Conservation (phyloP, 30 jellyfish, hydroid and myxozoan species). For the Hydractinia echinata region DNA sequence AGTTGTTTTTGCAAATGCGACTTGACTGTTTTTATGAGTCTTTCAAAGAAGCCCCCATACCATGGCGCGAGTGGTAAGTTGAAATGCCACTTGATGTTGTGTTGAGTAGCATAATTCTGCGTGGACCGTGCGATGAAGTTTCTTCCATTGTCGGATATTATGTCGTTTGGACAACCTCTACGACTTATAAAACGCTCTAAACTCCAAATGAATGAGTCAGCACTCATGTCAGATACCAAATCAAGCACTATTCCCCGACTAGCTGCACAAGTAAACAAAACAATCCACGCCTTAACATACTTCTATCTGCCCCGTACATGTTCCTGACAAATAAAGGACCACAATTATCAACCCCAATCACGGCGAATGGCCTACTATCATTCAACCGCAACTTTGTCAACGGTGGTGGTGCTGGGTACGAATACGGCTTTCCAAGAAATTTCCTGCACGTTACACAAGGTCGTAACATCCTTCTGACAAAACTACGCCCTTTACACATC, state of each 20-base stretch:
- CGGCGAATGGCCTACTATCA: neutral
- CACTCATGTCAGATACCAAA: neutral
- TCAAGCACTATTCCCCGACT: neutral
- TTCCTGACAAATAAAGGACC: neutral
- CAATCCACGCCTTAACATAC: neutral
- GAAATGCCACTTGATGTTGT: neutral
- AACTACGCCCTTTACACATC: neutral
- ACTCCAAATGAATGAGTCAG: neutral
- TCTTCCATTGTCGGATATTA: constrained; percentile 24
- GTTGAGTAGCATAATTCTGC: neutral
- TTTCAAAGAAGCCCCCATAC: constrained; percentile 2
- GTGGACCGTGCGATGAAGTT: constrained; percentile 6
- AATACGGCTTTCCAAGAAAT: neutral
- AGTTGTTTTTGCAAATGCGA: neutral
- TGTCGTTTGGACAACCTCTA: constrained; percentile 32
- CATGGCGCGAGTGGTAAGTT: constrained; percentile 22
- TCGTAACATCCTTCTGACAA: neutral
- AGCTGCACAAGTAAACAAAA: constrained; percentile 15
- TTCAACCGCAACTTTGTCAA: neutral
- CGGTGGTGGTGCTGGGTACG: neutral
- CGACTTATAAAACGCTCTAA: constrained; percentile 18
- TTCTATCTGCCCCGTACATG: neutral
- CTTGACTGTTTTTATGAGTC: constrained; percentile 7
- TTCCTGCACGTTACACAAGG: neutral
- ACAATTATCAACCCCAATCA: neutral